Percentiles rank a stretch among this genome's conserved stretches.
Evolutionary conservation across 2,113 vertebrate genomes (phyloP).

Genomic region (Lanius ludovicianus): DNA sequence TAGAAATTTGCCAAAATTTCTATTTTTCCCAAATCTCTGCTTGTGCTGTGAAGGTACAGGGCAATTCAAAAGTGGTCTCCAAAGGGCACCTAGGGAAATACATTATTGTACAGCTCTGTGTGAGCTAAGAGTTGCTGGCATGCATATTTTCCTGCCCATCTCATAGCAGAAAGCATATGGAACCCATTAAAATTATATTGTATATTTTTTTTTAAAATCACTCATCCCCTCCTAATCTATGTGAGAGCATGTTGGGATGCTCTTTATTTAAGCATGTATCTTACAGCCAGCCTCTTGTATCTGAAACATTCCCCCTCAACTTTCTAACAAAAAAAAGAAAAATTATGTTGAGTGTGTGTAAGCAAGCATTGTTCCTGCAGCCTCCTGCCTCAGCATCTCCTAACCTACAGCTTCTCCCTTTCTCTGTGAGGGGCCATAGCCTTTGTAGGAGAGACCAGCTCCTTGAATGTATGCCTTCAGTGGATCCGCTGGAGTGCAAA

Average conservation of each 20-base stretch:
- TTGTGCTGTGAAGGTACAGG: not conserved
- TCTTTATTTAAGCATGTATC: not conserved
- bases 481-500: not conserved
- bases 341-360: not conserved
- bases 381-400: not conserved
- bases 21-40: not conserved
- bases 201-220: not conserved
- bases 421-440: too few species aligned
- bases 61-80: not conserved
- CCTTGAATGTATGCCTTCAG: not conserved
- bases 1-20: not conserved
- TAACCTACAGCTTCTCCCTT: not conserved
- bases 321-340: not conserved
- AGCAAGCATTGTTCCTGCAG: not conserved
- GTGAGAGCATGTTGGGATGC: not conserved
- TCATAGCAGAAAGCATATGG: not conserved
- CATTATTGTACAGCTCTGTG: not conserved
- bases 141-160: not conserved
- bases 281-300: not conserved
- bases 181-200: not conserved
- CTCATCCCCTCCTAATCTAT: not conserved
- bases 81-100: not conserved
- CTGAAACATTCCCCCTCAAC: not conserved
- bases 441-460: not conserved
- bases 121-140: not conserved